Base-by-base conservation (phyloP, 2,797 vertebrate genomes). In the Falco concolor region DNA sequence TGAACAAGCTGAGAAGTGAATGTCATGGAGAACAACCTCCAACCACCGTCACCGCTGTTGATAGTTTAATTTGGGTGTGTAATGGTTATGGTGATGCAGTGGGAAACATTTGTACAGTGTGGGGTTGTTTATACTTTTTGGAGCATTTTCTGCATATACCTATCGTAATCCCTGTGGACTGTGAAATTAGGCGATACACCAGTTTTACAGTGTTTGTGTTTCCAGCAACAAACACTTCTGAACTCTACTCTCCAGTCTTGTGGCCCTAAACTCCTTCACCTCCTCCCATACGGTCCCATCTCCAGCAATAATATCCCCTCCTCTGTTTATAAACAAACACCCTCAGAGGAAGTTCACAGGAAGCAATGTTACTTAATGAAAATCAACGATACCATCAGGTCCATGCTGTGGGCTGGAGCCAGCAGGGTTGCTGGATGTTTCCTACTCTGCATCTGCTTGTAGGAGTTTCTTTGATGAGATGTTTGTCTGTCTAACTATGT, bases 161-260 rank as follows among this genome's bases (percentile, higher is more conserved):
- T 97, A 93, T 97, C 68, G 17, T 97, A 97, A 98, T 98, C 97
- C 97, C 96, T 83, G 23, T 83, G 54, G 80, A 47, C 96, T 96
- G 95, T 97, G 87, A 96, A 97, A 94, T 93, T 77, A 97, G 94
- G 91, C 95, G 67, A 28, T 53, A 90, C 28, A 96, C 79, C 54
- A 32, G 84, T 91, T 95, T 91, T 96, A 97, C 97, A 98, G 96
- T 96, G 91, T 98, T 98, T 98, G 97, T 97, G 96, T 96, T 96
- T 95, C 94, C 3, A 24, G 78, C 95, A 97, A 96, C 97, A 98
- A 97, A 95, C 95, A 87, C 95, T 93, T 96, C 74, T 83, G 72
- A 96, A 87, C 77, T 88, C 73, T 87, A 69, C 94, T 96, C 90
- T 93, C n/a, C 86, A 74, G 76, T 76, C 57, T 96, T n/a, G 77